A percentile compares a stretch with the other conserved stretches of the same genome.
These are phyloP conservation scores for Drosophila virilis DNA, from an alignment of 1,140 invertebrate genomes.

Conservation along the genomic window DNA sequence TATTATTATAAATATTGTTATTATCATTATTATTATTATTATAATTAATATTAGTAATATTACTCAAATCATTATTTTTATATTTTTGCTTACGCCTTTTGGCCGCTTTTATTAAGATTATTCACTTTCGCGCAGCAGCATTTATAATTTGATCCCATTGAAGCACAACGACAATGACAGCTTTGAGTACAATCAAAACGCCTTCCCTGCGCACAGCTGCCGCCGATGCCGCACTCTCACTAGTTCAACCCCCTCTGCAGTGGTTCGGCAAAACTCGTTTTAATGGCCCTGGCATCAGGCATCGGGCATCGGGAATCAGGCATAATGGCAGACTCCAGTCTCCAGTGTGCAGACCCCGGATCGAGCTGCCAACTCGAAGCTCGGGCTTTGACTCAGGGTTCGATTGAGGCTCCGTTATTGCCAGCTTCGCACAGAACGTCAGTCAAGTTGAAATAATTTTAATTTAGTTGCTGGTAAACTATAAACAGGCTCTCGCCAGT, in stretches of 20 bases:
- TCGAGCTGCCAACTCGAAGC: neutral
- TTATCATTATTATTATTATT: no score
- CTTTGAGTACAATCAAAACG: constrained; percentile 64
- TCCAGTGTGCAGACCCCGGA: neutral
- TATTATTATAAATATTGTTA: no score
- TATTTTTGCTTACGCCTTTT: constrained; percentile 11
- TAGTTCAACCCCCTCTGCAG: constrained; percentile 27
- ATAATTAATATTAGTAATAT: no score
- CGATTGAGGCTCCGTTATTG: constrained; percentile 61
- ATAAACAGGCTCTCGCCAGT: constrained; percentile 61
- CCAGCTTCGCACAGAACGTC: constrained; percentile 55
- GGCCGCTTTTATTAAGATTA: constrained; percentile 29
- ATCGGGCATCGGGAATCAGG: constrained; percentile 20
- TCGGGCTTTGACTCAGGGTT: neutral
- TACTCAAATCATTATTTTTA: neutral
- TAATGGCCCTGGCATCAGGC: constrained; percentile 44
- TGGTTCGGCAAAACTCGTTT: constrained; percentile 57
- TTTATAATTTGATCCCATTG: constrained; percentile 69
- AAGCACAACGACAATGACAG: constrained; percentile 16
- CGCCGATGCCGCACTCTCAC: neutral
- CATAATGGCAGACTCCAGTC: constrained; percentile 21
- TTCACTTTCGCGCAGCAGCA: constrained; percentile 39
- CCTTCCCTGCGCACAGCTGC: constrained; percentile 12
- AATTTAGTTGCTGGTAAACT: constrained; percentile 75
- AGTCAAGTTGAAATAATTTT: constrained; percentile 78